Evolutionary conservation across 2,888 invertebrate species (phyloP), one percentile per base, ranked within the genome.

Genomic region (Drosophila phalerata): DNA sequence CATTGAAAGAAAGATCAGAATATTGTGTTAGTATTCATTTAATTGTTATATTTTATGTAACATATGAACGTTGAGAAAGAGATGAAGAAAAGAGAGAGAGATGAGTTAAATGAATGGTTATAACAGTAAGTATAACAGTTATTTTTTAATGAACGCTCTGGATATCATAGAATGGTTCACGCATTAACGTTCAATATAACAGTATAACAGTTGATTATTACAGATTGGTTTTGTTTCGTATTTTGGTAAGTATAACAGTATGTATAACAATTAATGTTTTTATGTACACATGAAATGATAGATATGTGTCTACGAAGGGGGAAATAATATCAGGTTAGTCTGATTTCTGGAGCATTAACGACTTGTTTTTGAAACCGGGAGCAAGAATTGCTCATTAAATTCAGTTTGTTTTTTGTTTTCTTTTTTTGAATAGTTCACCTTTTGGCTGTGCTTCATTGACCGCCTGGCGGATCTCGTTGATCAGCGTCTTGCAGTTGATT

Each of bases 401-500:
- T 37, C 15, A 37, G 8, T 52, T n/a, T 0, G 1, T 32, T 58
- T 49, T 30, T 5, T 30, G n/a, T 25, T 40, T 71, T 55, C 17
- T 22, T 69, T 62, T 43, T 62, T 71, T 75, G 37, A 63, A 77
- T 85, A 79, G 73, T 89, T 91, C 93, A 97, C 97, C 97, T 96
- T 96, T 95, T 77, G 96, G 96, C 93, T 96, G 97, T 80, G 97
- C 97, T 93, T 97, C 97, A 93, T 95, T 96, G 89, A 97, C 97
- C 85, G 97, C 97, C 93, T 96, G 96, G 75, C 97, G 94, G 90
- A 97, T 97, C 94, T 97, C 97, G 93, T 97, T 97, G 79, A 97
- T 95, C 81, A 97, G 94, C 91, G 96, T 96, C 93, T 97, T 96
- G 88, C 96, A 96, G 90, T 95, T 95, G 92, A 94, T 95, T 93